These are phyloP conservation scores for Anser brachyrhynchus DNA, from an alignment of 2,113 vertebrate species.

Conservation along the genomic window DNA sequence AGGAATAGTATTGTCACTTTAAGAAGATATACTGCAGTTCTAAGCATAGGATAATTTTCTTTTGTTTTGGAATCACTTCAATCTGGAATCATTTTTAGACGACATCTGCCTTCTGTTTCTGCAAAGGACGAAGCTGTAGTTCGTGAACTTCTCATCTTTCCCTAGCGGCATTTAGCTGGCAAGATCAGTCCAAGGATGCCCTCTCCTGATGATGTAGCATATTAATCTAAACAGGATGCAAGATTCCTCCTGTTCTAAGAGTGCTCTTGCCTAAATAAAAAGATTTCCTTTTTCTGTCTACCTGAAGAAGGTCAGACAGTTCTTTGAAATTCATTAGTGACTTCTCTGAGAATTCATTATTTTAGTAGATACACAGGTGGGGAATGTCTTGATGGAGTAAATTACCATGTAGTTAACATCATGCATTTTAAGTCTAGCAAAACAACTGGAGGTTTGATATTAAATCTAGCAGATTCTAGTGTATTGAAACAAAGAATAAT, in stretches of 20 bases:
- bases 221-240: background rate
- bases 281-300: background rate
- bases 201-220: slow-evolving; percentile 41
- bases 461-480: background rate
- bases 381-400: background rate
- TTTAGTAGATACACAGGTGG: background rate
- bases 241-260: background rate
- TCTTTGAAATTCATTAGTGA: background rate
- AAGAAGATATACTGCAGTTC: background rate
- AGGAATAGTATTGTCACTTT: background rate
- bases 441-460: background rate
- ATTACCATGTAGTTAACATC: background rate
- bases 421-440: background rate
- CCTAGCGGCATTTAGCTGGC: background rate
- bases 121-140: background rate
- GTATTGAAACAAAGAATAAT: background rate
- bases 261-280: background rate
- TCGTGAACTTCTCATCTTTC: background rate
- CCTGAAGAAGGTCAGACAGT: background rate
- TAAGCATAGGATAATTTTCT: background rate
- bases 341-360: background rate
- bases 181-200: slow-evolving; percentile 39
- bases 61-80: background rate
- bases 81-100: background rate
- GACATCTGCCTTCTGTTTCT: background rate